phyloP scores from a whole-genome alignment of 2,113 vertebrate genomes.

The Scomber colias region DNA sequence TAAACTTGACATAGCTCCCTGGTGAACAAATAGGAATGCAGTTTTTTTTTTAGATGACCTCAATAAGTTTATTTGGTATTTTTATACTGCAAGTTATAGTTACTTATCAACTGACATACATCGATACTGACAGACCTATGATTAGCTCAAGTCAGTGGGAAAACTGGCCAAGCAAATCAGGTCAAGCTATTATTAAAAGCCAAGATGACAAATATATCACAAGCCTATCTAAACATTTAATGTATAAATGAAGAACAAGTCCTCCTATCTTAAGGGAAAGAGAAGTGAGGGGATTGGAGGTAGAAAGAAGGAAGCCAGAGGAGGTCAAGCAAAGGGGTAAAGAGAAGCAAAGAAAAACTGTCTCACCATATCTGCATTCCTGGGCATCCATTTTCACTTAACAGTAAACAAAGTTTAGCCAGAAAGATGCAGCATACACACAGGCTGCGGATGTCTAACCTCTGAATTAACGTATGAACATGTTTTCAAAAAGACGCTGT shows the following conservation, averaged over 20 bases:
- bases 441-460: conserved; percentile 18
- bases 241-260: background rate
- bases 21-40: no score
- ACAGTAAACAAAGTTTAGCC: conserved; percentile 45
- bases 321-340: background rate
- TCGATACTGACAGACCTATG: no score
- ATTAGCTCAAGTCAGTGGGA: no score
- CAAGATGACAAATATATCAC: background rate
- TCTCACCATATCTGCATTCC: conserved; percentile 68
- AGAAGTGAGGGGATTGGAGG: background rate
- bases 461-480: conserved; percentile 26
- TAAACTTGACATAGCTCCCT: no score
- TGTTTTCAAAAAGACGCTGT: conserved; percentile 24
- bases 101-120: no score
- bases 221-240: background rate
- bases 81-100: no score
- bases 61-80: no score
- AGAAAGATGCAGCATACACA: conserved; percentile 32
- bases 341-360: conserved; percentile 9
- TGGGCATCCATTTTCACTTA: conserved; percentile 60
- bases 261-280: background rate
- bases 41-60: no score
- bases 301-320: background rate
- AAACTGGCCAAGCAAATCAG: no score
- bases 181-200: background rate